Evolutionary conservation across 2,113 vertebrate genomes (phyloP), one percentile per base, ranked within the genome.

Genomic region (Notarius lentiginosus): DNA sequence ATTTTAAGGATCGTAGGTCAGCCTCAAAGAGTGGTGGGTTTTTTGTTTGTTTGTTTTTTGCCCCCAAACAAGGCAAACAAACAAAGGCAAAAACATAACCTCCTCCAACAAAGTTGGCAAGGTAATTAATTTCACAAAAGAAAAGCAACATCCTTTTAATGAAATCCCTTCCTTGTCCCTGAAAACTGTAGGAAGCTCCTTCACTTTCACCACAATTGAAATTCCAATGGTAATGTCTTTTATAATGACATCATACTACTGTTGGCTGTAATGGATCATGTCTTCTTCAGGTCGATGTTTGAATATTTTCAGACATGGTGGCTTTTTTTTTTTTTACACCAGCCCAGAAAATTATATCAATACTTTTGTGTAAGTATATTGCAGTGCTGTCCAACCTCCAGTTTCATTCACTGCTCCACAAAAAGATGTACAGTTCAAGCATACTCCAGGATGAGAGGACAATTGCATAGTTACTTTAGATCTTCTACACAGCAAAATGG

Each of bases 361-460:
- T 72, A 20, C 34, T 41, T 76, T 30, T 63, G 9, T 56, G 24
- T 63, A 76, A 85, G 77, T 85, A 85, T 15, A 18, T 30, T 72
- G 24, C 72, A 63, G 53, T 63, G 72, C 72, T 51, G 72, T 73
- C 55, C 63, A 72, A 85, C 84, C 84, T 76, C 1, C 22, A 51
- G 30, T 47, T 56, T 53, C 34, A 77, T 49, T 49, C 72, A 76
- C 51, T 60, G 68, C 70, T 61, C 5, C 34, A 56, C 60, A 30
- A 77, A 85, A 75, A 49, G 72, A 60, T 61, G 1, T 76, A 30
- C 72, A 85, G 18, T 51, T 85, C 47, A 30, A 66, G 73, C 1
- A 27, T 63, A 79, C 73, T 85, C 47, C n/a, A 85, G 66, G 60
- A 75, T 66, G 60, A 79, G 73, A 85, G 58, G n/a, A 60, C 55